phyloP scores from a whole-genome alignment of 2,888 invertebrate species.

The Stictocephala bisonia region DNA sequence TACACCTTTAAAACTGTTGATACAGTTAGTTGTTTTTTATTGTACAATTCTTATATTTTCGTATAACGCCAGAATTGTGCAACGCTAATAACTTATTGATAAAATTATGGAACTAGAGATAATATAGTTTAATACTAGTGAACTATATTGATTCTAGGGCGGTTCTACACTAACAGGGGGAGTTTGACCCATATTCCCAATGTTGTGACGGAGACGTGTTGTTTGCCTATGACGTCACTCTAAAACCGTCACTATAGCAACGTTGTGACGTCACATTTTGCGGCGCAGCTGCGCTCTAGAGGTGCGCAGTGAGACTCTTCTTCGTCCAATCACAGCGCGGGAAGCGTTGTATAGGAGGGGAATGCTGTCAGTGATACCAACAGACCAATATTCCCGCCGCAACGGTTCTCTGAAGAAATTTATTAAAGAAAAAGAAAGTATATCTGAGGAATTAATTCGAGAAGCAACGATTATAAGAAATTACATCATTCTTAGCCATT shows the following conservation, averaged over 20 bases:
- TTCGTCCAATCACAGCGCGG: constrained; percentile 39
- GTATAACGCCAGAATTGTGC: too few relatives aligned
- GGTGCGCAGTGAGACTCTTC: constrained; percentile 37
- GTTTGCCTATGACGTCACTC: constrained; percentile 43
- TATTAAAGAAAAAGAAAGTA: too few relatives aligned
- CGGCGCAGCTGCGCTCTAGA: constrained; percentile 49
- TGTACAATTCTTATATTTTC: too few relatives aligned
- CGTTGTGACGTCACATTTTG: constrained; percentile 48
- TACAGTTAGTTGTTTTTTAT: too few relatives aligned
- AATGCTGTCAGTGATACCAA: constrained; percentile 19
- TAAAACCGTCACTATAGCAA: constrained; percentile 45
- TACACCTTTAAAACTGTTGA: too few relatives aligned
- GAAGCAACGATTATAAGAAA: too few relatives aligned
- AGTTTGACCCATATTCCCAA: constrained; percentile 42
- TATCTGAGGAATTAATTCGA: too few relatives aligned
- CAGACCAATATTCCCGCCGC: neutral
- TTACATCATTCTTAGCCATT: too few relatives aligned
- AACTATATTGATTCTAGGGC: constrained; percentile 18
- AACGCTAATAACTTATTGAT: too few relatives aligned
- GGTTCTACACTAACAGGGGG: constrained; percentile 19
- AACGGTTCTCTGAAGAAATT: too few relatives aligned
- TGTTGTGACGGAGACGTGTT: constrained; percentile 20
- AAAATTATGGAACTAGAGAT: too few relatives aligned
- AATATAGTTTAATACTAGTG: too few relatives aligned
- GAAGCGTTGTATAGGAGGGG: constrained; percentile 23